Percentiles rank a stretch among this genome's conserved stretches.
phyloP scores from a whole-genome alignment of 1,140 invertebrate species.

The Kradibia gibbosae region DNA sequence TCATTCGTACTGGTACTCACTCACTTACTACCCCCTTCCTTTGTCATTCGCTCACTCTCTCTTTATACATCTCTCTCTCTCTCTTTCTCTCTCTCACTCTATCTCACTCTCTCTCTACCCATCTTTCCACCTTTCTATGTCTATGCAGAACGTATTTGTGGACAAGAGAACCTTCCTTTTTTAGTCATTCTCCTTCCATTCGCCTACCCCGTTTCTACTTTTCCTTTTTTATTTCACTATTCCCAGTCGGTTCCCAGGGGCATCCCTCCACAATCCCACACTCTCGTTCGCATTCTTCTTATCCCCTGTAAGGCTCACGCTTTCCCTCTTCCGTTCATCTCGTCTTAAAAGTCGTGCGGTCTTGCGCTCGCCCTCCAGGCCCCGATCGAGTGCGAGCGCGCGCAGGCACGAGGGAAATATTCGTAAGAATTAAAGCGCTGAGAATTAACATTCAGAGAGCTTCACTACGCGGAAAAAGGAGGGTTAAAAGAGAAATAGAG shows the following conservation, averaged over 20 bases:
- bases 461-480: slow-evolving; percentile 47
- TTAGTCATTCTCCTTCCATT: too few relatives aligned
- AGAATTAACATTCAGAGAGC: slow-evolving; percentile 71
- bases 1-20: slow-evolving; percentile 46
- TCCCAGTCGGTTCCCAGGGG: slow-evolving; percentile 15
- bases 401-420: slow-evolving; percentile 67
- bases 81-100: too few relatives aligned
- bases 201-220: not conserved
- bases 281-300: slow-evolving; percentile 52
- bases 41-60: not conserved
- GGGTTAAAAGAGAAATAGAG: slow-evolving; percentile 22
- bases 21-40: slow-evolving; percentile 47
- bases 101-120: too few relatives aligned
- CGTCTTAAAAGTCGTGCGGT: slow-evolving; percentile 44
- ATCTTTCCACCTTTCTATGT: too few relatives aligned
- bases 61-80: slow-evolving; percentile 41
- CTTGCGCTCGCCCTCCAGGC: slow-evolving; percentile 38
- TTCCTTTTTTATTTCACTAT: slow-evolving; percentile 1
- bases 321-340: slow-evolving; percentile 40
- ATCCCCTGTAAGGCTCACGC: not conserved
- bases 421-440: slow-evolving; percentile 73
- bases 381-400: slow-evolving; percentile 46
- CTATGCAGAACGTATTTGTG: too few relatives aligned
- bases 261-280: not conserved
- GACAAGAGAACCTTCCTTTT: too few relatives aligned